Evolutionary conservation across 92 coral and sea anemone species (phyloP).

Genomic region (Phenganax marumi): DNA sequence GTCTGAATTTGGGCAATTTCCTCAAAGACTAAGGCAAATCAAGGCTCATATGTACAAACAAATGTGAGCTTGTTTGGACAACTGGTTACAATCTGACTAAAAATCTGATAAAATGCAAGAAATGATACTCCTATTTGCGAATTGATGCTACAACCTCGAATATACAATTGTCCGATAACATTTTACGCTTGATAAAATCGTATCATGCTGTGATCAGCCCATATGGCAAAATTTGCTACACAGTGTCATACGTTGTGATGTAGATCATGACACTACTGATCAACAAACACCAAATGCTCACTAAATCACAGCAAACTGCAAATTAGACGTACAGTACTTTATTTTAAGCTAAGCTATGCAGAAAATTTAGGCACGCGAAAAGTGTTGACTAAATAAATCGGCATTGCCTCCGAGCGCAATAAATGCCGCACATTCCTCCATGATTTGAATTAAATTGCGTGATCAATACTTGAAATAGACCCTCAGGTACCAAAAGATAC

Average conservation of each 20-base stretch:
- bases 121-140: not conserved
- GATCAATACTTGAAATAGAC: not conserved
- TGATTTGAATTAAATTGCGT: not conserved
- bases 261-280: not conserved
- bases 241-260: not conserved
- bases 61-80: not conserved
- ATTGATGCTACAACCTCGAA: not conserved
- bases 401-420: not conserved
- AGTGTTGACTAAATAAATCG: not conserved
- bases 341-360: not conserved
- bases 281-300: not conserved
- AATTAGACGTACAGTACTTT: not conserved
- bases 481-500: not conserved
- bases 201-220: too few relatives aligned
- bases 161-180: slow-evolving; percentile 8
- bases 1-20: too few relatives aligned
- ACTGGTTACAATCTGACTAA: not conserved
- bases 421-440: not conserved
- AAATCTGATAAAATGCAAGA: not conserved
- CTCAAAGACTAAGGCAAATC: too few relatives aligned
- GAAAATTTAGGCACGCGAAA: not conserved
- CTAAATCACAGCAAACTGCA: not conserved
- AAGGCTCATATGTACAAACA: not conserved
- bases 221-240: too few relatives aligned
- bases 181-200: too few relatives aligned